Conservation (phyloP, 2,797 vertebrate species). For the Trematomus bernacchii region DNA sequence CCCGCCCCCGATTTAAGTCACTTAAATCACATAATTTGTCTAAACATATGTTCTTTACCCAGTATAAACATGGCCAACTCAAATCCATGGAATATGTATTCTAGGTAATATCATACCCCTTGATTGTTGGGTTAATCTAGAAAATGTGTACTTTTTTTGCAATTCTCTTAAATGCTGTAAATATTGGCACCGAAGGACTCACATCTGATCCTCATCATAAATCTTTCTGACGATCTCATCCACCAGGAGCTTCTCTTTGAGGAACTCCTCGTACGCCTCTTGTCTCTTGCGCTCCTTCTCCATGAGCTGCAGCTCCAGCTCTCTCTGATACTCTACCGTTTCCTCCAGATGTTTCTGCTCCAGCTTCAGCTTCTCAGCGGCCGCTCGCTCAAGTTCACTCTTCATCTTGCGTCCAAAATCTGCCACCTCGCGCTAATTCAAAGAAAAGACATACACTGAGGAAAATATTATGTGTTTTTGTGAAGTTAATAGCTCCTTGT, state of each 20-base stretch:
- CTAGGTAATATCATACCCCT: not conserved
- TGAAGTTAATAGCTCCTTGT: not conserved
- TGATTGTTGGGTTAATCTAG: not conserved
- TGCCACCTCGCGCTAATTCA: constrained; percentile 86
- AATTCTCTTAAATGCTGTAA: not conserved
- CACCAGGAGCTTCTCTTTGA: constrained; percentile 93
- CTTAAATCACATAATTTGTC: not conserved
- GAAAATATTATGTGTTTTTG: not conserved
- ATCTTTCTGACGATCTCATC: constrained; percentile 95
- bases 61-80: not conserved
- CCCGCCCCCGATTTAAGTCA: too few species aligned
- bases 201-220: constrained; percentile 94
- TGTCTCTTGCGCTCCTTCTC: constrained; percentile 89
- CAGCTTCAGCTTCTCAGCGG: constrained; percentile 80
- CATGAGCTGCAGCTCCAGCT: constrained; percentile 90
- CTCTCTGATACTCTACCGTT: constrained; percentile 83
- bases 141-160: not conserved
- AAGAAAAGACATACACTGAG: constrained; percentile 1
- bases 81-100: not conserved
- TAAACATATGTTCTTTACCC: not conserved
- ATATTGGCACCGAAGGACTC: constrained; percentile 62
- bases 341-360: constrained; percentile 82
- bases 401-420: constrained; percentile 86
- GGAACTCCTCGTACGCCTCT: constrained; percentile 91
- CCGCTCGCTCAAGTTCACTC: constrained; percentile 77